Evolutionary conservation across 2,797 vertebrate species (phyloP), one percentile per base, ranked within the genome.

Genomic region (Tenualosa thibaudeaui): DNA sequence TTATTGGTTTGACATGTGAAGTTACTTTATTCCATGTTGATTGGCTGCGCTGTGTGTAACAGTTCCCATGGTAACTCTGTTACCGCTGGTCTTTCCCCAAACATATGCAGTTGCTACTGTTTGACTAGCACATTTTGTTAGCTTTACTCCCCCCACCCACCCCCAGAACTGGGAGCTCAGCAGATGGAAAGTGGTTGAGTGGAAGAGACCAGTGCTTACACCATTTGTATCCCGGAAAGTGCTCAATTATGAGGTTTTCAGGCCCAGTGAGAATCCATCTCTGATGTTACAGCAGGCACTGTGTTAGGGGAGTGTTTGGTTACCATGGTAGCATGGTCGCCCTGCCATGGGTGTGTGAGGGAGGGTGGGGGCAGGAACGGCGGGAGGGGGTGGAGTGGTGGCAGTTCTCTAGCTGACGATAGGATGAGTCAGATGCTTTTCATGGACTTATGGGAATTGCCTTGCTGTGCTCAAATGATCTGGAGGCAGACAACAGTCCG

Each of bases 341-440:
- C 90, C 88, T 86, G 88, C 89, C 88, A 87, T 19, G 58, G 85
- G 89, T n/a, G 82, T 90, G 90, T 92, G 92, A 92, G 87, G 8
- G 75, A 87, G 62, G 62, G 7, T 4, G 60, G 60, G 24, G 60
- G 46, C 54, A 9, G 58, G 58, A 65, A 10, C 1, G 60, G n/a
- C 8, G 81, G 10, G 10, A 9, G 17, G 37, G 15, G 71, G 71
- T n/a, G 40, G 37, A 43, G 37, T 31, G 37, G 71, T 22, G 71
- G 71, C 5, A 40, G 37, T 78, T 13, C 37, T 46, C 17, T 40
- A 78, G 78, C 85, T 89, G 85, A 85, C 81, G 87, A 84, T 83
- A 89, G 84, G 88, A 91, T 95, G 95, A 96, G 93, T 96, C 94
- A 94, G 90, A 92, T 85, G 17, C 89, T 92, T 93, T 92, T 71